A percentile compares a stretch with the other conserved stretches of the same genome.
These are phyloP conservation scores for Aphelinus certus DNA, from an alignment of 1,140 invertebrate genomes.

Conservation along the genomic window DNA sequence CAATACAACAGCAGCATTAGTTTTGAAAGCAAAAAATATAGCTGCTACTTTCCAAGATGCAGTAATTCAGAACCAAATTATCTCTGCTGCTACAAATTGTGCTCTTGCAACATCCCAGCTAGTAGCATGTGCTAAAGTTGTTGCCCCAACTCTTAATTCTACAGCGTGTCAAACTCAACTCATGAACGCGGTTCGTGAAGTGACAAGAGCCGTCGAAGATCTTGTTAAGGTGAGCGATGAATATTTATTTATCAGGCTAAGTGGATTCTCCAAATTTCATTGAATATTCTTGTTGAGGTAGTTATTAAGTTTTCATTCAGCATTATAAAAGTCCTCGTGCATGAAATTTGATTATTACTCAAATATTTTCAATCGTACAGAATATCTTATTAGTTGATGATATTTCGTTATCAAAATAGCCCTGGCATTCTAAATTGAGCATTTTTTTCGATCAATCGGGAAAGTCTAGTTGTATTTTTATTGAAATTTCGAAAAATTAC, in stretches of 20 bases:
- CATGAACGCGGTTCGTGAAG: constrained; percentile 90
- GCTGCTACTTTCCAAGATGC: constrained; percentile 85
- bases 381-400: too few relatives aligned
- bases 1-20: constrained; percentile 94
- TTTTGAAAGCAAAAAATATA: constrained; percentile 93
- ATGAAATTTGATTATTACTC: too few relatives aligned
- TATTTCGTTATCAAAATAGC: too few relatives aligned
- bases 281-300: too few relatives aligned
- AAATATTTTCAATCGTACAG: too few relatives aligned
- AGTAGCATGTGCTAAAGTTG: constrained; percentile 96
- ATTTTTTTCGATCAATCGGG: too few relatives aligned
- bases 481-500: too few relatives aligned
- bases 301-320: too few relatives aligned
- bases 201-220: constrained; percentile 90
- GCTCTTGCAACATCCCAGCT: constrained; percentile 97
- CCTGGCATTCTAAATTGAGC: too few relatives aligned
- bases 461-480: too few relatives aligned
- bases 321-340: too few relatives aligned
- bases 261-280: too few relatives aligned
- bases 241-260: not conserved
- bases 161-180: constrained; percentile 94
- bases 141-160: constrained; percentile 85
- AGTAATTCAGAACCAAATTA: constrained; percentile 86
- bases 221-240: constrained; percentile 69
- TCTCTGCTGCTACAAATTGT: constrained; percentile 94